Conservation (phyloP, 2,797 vertebrate species). For the Rachycentron canadum region DNA sequence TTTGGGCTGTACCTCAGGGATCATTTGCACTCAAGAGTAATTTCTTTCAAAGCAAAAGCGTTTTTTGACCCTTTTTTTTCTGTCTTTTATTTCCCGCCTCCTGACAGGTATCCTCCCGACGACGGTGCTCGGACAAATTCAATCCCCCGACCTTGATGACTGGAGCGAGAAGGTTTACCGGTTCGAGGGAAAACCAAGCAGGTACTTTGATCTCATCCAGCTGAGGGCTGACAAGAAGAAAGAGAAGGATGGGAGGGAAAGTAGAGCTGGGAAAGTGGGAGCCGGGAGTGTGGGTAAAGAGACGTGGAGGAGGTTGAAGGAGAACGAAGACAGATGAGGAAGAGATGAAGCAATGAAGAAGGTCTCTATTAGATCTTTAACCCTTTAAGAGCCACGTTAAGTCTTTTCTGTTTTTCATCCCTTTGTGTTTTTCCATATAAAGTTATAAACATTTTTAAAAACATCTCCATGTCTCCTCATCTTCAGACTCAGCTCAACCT, state of each 20-base stretch:
- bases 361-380: too few species aligned
- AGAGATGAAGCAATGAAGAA: too few species aligned
- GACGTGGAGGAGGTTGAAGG: background rate
- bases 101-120: slow-evolving; percentile 87
- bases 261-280: background rate
- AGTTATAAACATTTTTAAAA: too few species aligned
- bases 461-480: too few species aligned
- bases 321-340: background rate
- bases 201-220: slow-evolving; percentile 82
- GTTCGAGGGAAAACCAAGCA: slow-evolving; percentile 88
- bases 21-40: slow-evolving; percentile 36
- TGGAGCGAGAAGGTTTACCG: slow-evolving; percentile 91
- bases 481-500: too few species aligned
- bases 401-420: too few species aligned
- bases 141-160: slow-evolving; percentile 91
- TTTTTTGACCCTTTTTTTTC: slow-evolving; percentile 52
- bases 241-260: slow-evolving; percentile 6
- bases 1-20: slow-evolving; percentile 47
- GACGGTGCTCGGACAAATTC: slow-evolving; percentile 87
- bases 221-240: slow-evolving; percentile 28
- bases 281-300: background rate
- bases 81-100: slow-evolving; percentile 58
- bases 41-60: slow-evolving; percentile 45
- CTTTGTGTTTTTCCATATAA: too few species aligned
- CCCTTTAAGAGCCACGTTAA: too few species aligned